Conservation (phyloP, 2,797 vertebrate species). For the Toxotes lorentzi region DNA sequence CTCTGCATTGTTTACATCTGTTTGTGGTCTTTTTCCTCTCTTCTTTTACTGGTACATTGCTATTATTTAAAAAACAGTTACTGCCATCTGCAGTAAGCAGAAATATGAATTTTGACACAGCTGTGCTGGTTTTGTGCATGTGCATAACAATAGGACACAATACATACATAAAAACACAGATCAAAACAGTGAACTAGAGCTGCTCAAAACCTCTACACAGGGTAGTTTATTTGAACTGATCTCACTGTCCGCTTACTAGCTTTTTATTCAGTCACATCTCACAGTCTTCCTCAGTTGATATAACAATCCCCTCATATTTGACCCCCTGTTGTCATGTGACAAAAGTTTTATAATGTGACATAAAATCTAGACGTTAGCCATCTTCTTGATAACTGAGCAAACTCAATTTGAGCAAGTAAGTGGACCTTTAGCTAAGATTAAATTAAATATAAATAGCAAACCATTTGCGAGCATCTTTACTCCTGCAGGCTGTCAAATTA, state of each 20-base stretch:
- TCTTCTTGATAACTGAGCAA: background rate
- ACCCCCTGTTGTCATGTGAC: background rate
- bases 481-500: background rate
- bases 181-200: background rate
- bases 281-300: background rate
- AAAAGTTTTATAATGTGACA: no score
- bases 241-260: background rate
- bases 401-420: background rate
- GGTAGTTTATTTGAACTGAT: background rate
- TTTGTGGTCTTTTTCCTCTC: background rate
- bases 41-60: background rate
- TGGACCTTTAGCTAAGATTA: background rate
- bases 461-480: background rate
- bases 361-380: background rate
- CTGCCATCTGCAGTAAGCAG: slow-evolving; percentile 23
- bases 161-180: background rate
- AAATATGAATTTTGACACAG: slow-evolving; percentile 6
- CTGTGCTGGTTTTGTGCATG: background rate
- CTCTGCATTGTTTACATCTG: background rate
- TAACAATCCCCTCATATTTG: background rate
- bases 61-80: background rate
- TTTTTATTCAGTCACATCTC: background rate
- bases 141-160: background rate
- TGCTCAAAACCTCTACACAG: background rate
- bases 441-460: background rate